Conservation (phyloP, 1,140 invertebrate genomes). For the Caerostris extrusa region DNA sequence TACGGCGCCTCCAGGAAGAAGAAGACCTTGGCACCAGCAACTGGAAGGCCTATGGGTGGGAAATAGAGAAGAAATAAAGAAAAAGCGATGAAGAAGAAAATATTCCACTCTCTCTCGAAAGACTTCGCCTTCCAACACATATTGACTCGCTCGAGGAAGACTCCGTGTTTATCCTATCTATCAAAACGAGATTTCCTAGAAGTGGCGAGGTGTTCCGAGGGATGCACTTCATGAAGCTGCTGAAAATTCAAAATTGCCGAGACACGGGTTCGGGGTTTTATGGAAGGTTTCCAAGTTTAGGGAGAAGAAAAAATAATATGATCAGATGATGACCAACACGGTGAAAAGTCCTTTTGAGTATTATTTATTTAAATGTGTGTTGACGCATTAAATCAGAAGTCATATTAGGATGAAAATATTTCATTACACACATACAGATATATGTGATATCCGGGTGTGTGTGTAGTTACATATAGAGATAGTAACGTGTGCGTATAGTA, state of each 20-base stretch:
- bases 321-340: no score
- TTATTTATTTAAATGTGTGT: no score
- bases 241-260: background rate
- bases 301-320: no score
- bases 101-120: background rate
- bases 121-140: background rate
- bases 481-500: no score
- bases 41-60: background rate
- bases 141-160: background rate
- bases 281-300: no score
- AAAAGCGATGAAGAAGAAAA: background rate
- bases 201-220: background rate
- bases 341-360: no score
- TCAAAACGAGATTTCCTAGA: conserved; percentile 48
- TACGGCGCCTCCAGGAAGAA: no score
- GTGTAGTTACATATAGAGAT: no score
- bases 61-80: background rate
- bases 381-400: no score
- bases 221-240: background rate
- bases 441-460: no score
- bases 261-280: background rate
- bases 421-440: no score
- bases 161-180: conserved; percentile 45
- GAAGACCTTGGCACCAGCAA: background rate
- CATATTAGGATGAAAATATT: no score